Conservation (phyloP, 2,113 vertebrate genomes). For the Dasyornis broadbenti region DNA sequence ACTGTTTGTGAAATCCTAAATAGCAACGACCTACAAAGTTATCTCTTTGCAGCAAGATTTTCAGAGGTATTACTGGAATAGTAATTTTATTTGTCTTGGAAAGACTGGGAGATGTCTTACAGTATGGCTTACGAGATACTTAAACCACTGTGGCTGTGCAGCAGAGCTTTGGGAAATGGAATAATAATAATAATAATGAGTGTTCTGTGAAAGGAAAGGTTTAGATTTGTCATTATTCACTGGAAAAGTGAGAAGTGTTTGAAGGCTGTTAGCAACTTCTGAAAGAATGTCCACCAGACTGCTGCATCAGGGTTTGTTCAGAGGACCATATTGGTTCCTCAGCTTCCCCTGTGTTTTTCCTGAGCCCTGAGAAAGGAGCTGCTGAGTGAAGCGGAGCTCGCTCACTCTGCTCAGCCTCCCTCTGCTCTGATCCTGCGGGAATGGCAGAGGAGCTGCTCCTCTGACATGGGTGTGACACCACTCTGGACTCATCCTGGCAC, state of each 20-base stretch:
- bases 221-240: not conserved
- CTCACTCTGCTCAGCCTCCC: fast-evolving
- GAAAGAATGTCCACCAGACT: not conserved
- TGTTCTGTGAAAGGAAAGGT: not conserved
- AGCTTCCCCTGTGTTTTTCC: not conserved
- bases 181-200: not conserved
- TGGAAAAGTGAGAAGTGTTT: not conserved
- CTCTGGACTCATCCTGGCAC: not conserved
- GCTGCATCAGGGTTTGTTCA: not conserved
- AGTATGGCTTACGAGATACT: not conserved
- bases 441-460: not conserved
- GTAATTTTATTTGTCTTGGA: not conserved
- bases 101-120: not conserved
- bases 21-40: not conserved
- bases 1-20: not conserved
- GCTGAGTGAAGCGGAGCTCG: fast-evolving
- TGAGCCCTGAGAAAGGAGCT: not conserved
- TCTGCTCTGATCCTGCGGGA: not conserved
- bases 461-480: not conserved
- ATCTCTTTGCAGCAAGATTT: not conserved
- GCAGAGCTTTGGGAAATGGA: not conserved
- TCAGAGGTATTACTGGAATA: not conserved
- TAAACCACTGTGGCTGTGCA: not conserved
- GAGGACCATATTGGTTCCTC: not conserved
- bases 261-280: not conserved